Conservation (phyloP, 2,888 invertebrate genomes). For the Elysia crispata region DNA sequence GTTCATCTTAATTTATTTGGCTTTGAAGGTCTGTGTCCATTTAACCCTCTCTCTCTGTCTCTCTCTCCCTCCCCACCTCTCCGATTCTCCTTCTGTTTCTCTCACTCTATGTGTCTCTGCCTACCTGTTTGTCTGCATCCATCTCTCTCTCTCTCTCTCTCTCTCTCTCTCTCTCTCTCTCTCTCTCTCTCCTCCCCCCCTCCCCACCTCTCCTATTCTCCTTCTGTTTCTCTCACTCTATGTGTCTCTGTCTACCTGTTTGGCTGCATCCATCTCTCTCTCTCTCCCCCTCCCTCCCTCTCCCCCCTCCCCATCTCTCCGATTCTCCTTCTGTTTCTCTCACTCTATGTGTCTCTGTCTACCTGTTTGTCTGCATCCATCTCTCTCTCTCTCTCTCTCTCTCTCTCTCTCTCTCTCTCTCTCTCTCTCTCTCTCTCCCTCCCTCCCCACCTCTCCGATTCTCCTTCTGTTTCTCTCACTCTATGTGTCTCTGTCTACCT, state of each 20-base stretch:
- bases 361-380: slow-evolving; percentile 6
- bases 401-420: slow-evolving; percentile 5
- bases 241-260: not conserved
- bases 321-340: slow-evolving; percentile 33
- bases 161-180: slow-evolving; percentile 35
- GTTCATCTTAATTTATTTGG: too few species aligned
- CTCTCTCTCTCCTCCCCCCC: slow-evolving; percentile 5
- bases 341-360: slow-evolving; percentile 39
- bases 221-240: not conserved
- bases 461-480: slow-evolving; percentile 41
- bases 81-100: too few species aligned
- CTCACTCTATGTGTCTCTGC: too few species aligned
- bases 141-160: too few species aligned
- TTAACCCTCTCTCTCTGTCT: too few species aligned
- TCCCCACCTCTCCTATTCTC: not conserved
- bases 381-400: slow-evolving; percentile 11
- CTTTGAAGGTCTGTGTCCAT: too few species aligned
- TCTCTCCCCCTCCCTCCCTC: slow-evolving; percentile 41
- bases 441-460: slow-evolving; percentile 27
- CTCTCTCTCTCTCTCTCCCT: not conserved
- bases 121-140: too few species aligned
- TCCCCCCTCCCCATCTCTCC: slow-evolving; percentile 20
- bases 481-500: slow-evolving; percentile 39
- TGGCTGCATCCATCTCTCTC: slow-evolving; percentile 40
- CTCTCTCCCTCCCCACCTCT: too few species aligned